A percentile compares a stretch with the other conserved stretches of the same genome.
Evolutionary conservation across 2,113 vertebrate species (phyloP).

Genomic region (Platichthys stellatus): DNA sequence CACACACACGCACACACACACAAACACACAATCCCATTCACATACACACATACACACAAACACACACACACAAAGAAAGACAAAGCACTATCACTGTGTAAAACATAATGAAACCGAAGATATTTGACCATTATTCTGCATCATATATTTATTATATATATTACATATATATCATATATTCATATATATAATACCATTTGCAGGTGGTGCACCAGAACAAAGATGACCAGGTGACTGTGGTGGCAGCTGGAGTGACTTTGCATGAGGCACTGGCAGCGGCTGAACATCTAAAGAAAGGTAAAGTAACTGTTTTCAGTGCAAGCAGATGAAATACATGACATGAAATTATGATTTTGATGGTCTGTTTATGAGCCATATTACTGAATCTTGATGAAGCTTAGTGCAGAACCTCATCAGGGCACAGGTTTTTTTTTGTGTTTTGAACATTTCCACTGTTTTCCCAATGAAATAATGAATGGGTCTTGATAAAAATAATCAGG

Average conservation of each 20-base stretch:
- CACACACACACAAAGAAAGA: background rate
- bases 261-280: conserved; percentile 93
- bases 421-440: too few relatives aligned
- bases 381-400: too few relatives aligned
- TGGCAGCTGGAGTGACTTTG: conserved; percentile 91
- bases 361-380: too few relatives aligned
- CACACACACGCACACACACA: background rate
- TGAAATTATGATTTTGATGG: too few relatives aligned
- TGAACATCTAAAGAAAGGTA: conserved; percentile 93
- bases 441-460: too few relatives aligned
- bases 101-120: background rate
- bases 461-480: too few relatives aligned
- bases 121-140: too few relatives aligned
- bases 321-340: too few relatives aligned
- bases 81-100: background rate
- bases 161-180: background rate
- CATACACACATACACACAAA: background rate
- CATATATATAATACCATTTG: background rate
- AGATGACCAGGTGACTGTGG: conserved; percentile 93
- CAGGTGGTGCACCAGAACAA: conserved; percentile 92
- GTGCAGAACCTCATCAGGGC: too few relatives aligned
- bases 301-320: background rate
- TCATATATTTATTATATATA: too few relatives aligned
- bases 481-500: too few relatives aligned
- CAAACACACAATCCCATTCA: background rate